Base-by-base conservation (phyloP, 2,797 vertebrate genomes). In the Cyprinella venusta region DNA sequence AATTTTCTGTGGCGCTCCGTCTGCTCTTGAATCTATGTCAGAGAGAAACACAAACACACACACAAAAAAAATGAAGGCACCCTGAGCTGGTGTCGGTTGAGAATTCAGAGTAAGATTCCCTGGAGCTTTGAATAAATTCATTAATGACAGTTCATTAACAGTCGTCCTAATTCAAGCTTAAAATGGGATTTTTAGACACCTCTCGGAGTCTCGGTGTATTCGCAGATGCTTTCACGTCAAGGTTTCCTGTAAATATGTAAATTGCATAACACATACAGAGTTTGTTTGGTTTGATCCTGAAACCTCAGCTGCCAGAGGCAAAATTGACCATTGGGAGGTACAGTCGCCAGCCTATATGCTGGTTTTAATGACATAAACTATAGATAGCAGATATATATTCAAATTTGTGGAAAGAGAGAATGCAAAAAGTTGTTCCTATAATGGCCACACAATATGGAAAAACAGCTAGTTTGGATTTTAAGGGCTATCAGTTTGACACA, bases 1-100 rank as follows among this genome's bases (percentile, higher is more conserved):
- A 90, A 99, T 97, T 59, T 97, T 95, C 56, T 97, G 96, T 0
- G 96, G 93, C 19, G 97, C 96, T 88, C 97, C 97, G 19, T 97
- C 96, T 33, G 97, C 97, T 88, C 97, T 96, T 82, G 98, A 97
- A 94, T 99, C 98, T 99, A 95, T 79, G 89, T 92, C 88, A 83
- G 52, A 63, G 30, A 87, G 86, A 90, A 90, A 89, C 89, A 90
- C 88, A 72, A 77, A 77, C 42, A 42, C 33, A 79, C 76, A 40
- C 26, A 30, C n/a, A n/a, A n/a, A 30, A 30, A 30, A 81, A 81
- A 84, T 80, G 6, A 80, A 24, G 74, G 50, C 38, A 54, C 21
- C 76, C 70, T 21, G 42, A 10, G 8, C 70, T 81, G 69, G 59
- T 72, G 45, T 63, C 67, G 4, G 10, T 42, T 71, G 59, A 18